phyloP scores from a whole-genome alignment of 2,113 vertebrate genomes.

The Pseudolaguvia tuberculata region DNA sequence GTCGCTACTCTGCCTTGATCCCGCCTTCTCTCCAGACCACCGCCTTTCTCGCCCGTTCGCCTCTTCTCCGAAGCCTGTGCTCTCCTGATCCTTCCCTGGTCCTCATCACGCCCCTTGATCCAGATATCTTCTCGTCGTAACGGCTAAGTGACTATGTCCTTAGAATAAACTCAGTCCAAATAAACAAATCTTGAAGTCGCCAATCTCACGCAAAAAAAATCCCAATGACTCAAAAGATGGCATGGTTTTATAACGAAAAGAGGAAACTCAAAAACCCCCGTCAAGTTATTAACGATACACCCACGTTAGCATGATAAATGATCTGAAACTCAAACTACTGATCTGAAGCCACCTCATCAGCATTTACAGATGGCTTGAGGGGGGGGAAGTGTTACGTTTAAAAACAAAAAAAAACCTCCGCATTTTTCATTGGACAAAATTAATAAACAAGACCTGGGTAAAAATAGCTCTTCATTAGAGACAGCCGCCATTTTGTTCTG shows the following conservation, averaged over 20 bases:
- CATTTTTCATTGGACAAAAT: background rate
- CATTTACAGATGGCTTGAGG: too few species aligned
- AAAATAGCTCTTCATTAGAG: background rate
- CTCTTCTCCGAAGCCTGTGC: conserved; percentile 42
- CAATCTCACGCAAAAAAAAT: background rate
- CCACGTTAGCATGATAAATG: too few species aligned
- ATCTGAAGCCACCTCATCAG: background rate
- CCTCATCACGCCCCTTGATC: conserved; percentile 49
- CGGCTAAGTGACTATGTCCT: conserved; percentile 62
- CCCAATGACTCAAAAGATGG: background rate
- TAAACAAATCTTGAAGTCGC: background rate
- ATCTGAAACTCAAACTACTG: too few species aligned
- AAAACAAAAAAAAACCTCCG: too few species aligned
- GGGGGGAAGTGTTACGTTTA: too few species aligned
- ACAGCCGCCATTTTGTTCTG: conserved; percentile 16
- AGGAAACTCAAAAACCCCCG: too few species aligned
- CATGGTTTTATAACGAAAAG: background rate
- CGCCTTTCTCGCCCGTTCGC: conserved; percentile 49
- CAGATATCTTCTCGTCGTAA: conserved; percentile 37
- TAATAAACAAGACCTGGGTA: background rate
- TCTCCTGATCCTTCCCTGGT: conserved; percentile 58
- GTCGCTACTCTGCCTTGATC: conserved; percentile 60
- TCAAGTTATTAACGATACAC: too few species aligned
- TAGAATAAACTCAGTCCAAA: conserved; percentile 59
- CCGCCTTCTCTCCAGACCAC: conserved; percentile 61